A percentile compares a stretch with the other conserved stretches of the same genome.
Conservation (phyloP, 2,888 invertebrate genomes). For the Patella depressa region DNA sequence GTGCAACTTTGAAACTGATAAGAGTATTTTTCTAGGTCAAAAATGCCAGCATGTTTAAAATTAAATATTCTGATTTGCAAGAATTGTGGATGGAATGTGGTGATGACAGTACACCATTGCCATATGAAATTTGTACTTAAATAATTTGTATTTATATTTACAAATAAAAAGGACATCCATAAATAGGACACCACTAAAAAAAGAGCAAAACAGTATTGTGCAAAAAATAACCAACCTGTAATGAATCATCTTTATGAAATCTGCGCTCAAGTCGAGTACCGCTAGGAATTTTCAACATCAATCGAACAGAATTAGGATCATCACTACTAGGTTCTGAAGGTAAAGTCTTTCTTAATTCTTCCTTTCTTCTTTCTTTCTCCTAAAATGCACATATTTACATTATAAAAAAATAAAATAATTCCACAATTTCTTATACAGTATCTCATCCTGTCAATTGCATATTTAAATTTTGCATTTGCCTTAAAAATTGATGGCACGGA, state of each 20-base stretch:
- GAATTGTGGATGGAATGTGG: too few species aligned
- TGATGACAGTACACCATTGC: too few species aligned
- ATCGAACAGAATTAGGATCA: constrained; percentile 81
- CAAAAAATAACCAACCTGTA: constrained; percentile 77
- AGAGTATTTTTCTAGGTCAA: too few species aligned
- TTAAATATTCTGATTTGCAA: too few species aligned
- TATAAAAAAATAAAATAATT: not conserved
- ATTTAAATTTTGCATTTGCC: not conserved
- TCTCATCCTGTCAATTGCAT: not conserved
- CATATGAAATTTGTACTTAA: too few species aligned
- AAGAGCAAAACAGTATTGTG: too few species aligned
- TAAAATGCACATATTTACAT: constrained; percentile 41
- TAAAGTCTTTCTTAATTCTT: constrained; percentile 68
- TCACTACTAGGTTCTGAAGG: constrained; percentile 82
- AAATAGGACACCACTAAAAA: too few species aligned
- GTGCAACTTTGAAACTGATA: too few species aligned
- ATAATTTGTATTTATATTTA: too few species aligned
- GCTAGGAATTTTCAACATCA: constrained; percentile 92
- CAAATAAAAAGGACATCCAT: too few species aligned
- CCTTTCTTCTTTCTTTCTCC: constrained; percentile 71
- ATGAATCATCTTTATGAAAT: constrained; percentile 84
- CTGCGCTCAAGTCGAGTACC: constrained; percentile 90
- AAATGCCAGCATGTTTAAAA: too few species aligned
- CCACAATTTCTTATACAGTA: too few species aligned
- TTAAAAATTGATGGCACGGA: not conserved